phyloP scores from a whole-genome alignment of 2,888 invertebrate species.

The Hypomecis punctinalis region DNA sequence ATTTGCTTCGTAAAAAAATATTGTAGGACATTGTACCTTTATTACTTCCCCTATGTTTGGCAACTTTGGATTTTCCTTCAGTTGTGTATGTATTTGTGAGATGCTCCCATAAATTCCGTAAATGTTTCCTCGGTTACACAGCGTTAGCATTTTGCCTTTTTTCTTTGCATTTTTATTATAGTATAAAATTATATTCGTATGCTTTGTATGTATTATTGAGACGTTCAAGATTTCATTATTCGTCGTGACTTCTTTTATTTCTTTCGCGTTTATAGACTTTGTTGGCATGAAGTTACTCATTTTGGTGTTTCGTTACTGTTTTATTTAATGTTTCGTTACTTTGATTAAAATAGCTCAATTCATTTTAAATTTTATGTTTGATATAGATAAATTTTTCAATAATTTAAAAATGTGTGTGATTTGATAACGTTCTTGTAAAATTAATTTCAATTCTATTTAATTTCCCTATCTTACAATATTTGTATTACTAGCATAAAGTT shows the following conservation, averaged over 20 bases:
- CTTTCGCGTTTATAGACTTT: constrained; percentile 21
- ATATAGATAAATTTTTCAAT: too few species aligned
- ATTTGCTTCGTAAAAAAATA: constrained; percentile 45
- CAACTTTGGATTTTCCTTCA: constrained; percentile 43
- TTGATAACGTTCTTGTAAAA: too few species aligned
- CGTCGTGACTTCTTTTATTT: constrained; percentile 34
- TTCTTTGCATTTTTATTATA: constrained; percentile 43
- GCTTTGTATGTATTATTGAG: constrained; percentile 38
- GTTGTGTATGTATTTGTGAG: constrained; percentile 42
- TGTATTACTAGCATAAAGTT: too few species aligned
- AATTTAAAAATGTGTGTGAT: too few species aligned
- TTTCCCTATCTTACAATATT: too few species aligned
- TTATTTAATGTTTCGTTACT: not conserved
- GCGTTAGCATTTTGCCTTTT: constrained; percentile 44
- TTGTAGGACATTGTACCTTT: constrained; percentile 46
- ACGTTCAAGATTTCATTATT: constrained; percentile 41
- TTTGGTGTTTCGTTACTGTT: not conserved
- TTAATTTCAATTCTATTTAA: too few species aligned
- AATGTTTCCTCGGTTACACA: constrained; percentile 47
- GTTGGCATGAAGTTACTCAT: not conserved
- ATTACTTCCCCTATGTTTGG: constrained; percentile 43
- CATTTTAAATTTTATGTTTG: too few species aligned
- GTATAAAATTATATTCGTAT: constrained; percentile 40
- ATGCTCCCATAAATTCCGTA: constrained; percentile 46
- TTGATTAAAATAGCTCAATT: not conserved